Percentiles rank a stretch among this genome's conserved stretches.
phyloP scores from a whole-genome alignment of 2,797 vertebrate species.

The Syngnathus rostellatus region DNA sequence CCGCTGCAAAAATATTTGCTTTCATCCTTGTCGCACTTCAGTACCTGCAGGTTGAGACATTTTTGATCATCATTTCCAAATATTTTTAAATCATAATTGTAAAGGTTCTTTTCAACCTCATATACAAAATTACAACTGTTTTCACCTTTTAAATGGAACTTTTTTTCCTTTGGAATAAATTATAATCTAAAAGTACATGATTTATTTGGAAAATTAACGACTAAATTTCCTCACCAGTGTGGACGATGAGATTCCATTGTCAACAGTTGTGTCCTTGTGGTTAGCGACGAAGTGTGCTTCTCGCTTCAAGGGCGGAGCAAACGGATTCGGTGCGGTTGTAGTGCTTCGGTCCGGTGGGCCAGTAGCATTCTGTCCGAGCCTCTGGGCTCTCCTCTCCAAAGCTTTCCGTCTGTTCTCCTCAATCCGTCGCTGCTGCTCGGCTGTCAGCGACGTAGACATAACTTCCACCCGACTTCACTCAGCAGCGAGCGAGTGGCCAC shows the following conservation, averaged over 20 bases:
- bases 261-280: conserved; percentile 6
- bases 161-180: too few species aligned
- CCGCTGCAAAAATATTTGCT: too few species aligned
- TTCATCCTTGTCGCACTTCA: too few species aligned
- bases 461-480: not conserved
- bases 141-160: too few species aligned
- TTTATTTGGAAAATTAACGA: too few species aligned
- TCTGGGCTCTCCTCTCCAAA: conserved; percentile 84
- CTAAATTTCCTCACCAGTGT: conserved; percentile 31
- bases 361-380: conserved; percentile 60
- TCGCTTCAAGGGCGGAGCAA: conserved; percentile 20
- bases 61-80: too few species aligned
- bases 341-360: conserved; percentile 6
- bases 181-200: too few species aligned
- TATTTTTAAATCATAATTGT: too few species aligned
- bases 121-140: too few species aligned
- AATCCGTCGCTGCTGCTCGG: conserved; percentile 82
- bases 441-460: conserved; percentile 82
- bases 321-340: conserved; percentile 9
- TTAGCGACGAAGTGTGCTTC: conserved; percentile 2
- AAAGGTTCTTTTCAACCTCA: too few species aligned
- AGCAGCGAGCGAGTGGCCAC: not conserved
- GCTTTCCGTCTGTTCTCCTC: conserved; percentile 87
- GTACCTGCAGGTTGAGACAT: too few species aligned
- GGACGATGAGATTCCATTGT: not conserved